Evolutionary conservation across 1,140 invertebrate species (phyloP), one percentile per base, ranked within the genome.

Genomic region (Pseudomyrmex concolor): DNA sequence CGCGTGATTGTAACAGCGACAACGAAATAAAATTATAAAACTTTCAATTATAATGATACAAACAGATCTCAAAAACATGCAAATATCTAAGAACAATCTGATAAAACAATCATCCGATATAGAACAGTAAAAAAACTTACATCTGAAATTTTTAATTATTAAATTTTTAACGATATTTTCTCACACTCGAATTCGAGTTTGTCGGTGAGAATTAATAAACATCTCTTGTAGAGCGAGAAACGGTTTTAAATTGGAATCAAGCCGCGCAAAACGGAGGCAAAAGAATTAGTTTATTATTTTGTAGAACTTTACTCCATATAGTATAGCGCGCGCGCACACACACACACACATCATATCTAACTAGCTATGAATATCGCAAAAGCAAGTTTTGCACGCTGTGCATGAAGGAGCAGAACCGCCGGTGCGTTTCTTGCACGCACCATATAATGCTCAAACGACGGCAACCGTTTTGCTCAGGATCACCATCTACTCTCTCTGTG

Each of bases 241-340:
- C 34, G 5, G 34, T 7, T 34, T 34, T 34, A 34, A 34, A 34
- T 34, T 34, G 34, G 5, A 34, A 34, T 7, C 34, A 34, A 34
- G 34, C 19, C 57, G n/a, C 57, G 17, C 57, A 74, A 63, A 74
- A 74, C n/a, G 62, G 19, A 59, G 17, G 43, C 2, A 25, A 25
- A 25, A 2, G 45, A 10, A 76, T 76, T 66, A 76, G 66, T 64
- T 76, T 15, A n/a, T n/a, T n/a, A 66, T 76, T 76, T 76, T 76
- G 72, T 60, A 12, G 48, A 76, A 76, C n/a, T 76, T 54, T n/a
- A 76, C 43, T 12, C 22, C 48, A 54, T 34, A 76, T 45, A n/a
- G 10, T 19, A 13, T 22, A n/a, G 10, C 34, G 17, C 19, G 45
- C 68, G 13, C 17, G 0, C 51, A 51, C 25, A 15, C 60, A 54